Conservation (phyloP, 2,888 invertebrate species). For the Lobophora halterata region DNA sequence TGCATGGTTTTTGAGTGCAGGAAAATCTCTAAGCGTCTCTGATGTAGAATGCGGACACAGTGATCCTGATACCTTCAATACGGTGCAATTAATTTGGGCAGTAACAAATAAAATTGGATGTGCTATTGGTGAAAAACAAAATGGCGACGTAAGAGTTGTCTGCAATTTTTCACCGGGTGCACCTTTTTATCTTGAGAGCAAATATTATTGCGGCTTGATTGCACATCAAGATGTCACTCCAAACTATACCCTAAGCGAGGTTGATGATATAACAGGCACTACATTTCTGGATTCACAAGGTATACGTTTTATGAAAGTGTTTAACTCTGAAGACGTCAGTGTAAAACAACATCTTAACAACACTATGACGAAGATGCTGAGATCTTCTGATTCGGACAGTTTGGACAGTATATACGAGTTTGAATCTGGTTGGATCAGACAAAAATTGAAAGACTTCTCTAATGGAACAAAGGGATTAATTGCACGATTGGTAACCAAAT, state of each 20-base stretch:
- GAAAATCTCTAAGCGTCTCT: conserved; percentile 41
- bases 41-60: conserved; percentile 63
- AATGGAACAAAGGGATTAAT: conserved; percentile 55
- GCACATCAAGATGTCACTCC: conserved; percentile 39
- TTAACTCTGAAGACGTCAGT: conserved; percentile 4
- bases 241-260: conserved; percentile 9
- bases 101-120: conserved; percentile 66
- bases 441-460: conserved; percentile 26
- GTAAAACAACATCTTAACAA: neutral
- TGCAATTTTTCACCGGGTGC: conserved; percentile 71
- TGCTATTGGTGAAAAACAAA: conserved; percentile 49
- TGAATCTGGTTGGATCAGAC: conserved; percentile 43
- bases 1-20: conserved; percentile 63
- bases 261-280: conserved; percentile 34
- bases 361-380: conserved; percentile 4
- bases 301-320: conserved; percentile 32
- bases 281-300: conserved; percentile 42
- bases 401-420: conserved; percentile 52
- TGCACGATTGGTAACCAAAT: conserved; percentile 58
- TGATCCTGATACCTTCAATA: conserved; percentile 48
- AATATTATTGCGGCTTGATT: conserved; percentile 61
- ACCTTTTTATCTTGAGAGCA: conserved; percentile 51
- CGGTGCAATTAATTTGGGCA: conserved; percentile 67
- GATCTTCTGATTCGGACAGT: conserved; percentile 46
- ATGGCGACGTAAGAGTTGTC: conserved; percentile 59